These are phyloP conservation scores for Ambastaia sidthimunki DNA, from an alignment of 2,797 vertebrate species.

Conservation along the genomic window DNA sequence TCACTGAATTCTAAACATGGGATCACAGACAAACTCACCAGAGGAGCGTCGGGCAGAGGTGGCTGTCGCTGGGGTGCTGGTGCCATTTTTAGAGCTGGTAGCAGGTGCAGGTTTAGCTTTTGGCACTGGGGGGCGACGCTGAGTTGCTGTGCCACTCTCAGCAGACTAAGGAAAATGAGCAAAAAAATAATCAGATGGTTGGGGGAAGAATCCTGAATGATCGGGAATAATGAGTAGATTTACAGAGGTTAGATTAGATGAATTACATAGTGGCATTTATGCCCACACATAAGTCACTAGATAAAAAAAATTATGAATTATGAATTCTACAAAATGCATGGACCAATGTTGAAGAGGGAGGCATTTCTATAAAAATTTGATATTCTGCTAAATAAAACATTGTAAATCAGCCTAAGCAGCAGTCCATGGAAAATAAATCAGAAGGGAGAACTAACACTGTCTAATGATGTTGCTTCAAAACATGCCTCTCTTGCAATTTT, in stretches of 20 bases:
- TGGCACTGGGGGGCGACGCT: slow-evolving; percentile 81
- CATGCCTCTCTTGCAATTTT: slow-evolving; percentile 9
- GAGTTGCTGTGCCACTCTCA: slow-evolving; percentile 70
- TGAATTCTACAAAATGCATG: slow-evolving; percentile 12
- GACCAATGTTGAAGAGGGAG: slow-evolving; percentile 1
- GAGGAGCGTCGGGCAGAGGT: slow-evolving; percentile 27
- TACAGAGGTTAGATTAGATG: neutral
- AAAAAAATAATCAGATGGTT: neutral
- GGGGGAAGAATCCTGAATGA: neutral
- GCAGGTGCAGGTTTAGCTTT: slow-evolving; percentile 72
- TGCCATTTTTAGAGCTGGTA: slow-evolving; percentile 73
- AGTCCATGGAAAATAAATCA: neutral
- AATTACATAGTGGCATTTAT: neutral
- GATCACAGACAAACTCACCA: slow-evolving; percentile 25
- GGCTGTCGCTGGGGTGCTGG: slow-evolving; percentile 61
- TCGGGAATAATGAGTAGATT: neutral
- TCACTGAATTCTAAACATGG: neutral
- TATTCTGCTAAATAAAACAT: neutral
- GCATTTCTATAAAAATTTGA: neutral
- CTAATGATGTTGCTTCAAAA: neutral
- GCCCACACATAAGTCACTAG: neutral
- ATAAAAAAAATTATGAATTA: slow-evolving; percentile 22
- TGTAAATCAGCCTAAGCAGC: neutral
- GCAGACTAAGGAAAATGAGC: slow-evolving; percentile 64
- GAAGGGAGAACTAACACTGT: neutral